These are phyloP conservation scores for Florisuga fusca DNA, from an alignment of 2,797 vertebrate species.

Conservation along the genomic window DNA sequence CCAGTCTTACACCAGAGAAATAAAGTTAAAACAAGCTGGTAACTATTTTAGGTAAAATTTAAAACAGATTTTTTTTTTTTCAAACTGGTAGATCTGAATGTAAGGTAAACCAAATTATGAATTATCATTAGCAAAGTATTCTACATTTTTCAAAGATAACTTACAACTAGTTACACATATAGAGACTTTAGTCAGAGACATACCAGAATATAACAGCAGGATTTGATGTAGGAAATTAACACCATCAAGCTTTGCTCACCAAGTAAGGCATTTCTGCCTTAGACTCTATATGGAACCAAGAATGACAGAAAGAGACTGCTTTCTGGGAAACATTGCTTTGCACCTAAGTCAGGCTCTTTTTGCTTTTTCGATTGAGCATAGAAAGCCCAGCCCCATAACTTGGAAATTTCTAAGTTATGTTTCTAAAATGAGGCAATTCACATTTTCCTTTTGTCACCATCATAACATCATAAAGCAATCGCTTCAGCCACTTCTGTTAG, in stretches of 20 bases:
- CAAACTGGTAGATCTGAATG: background rate
- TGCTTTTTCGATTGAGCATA: background rate
- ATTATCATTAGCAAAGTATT: background rate
- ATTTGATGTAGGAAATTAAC: background rate
- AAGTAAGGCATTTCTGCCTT: rapidly evolving
- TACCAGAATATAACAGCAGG: background rate
- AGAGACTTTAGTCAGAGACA: background rate
- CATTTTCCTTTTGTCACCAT: background rate
- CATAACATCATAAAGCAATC: background rate
- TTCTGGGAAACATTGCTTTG: background rate
- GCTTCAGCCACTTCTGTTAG: background rate
- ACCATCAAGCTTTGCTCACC: background rate
- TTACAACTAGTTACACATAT: background rate
- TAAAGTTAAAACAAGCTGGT: background rate
- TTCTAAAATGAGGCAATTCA: background rate
- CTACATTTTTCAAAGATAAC: background rate
- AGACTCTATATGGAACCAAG: background rate
- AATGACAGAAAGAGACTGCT: background rate
- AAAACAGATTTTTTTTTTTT: background rate
- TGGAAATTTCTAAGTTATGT: background rate
- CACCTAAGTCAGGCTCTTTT: background rate
- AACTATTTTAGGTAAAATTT: background rate
- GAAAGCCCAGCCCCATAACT: background rate
- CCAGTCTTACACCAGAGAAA: conserved; percentile 1
- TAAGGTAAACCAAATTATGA: background rate